Percentiles rank a stretch among this genome's conserved stretches.
These are phyloP conservation scores for Grallaria varia DNA, from an alignment of 2,113 vertebrate genomes.

Conservation along the genomic window DNA sequence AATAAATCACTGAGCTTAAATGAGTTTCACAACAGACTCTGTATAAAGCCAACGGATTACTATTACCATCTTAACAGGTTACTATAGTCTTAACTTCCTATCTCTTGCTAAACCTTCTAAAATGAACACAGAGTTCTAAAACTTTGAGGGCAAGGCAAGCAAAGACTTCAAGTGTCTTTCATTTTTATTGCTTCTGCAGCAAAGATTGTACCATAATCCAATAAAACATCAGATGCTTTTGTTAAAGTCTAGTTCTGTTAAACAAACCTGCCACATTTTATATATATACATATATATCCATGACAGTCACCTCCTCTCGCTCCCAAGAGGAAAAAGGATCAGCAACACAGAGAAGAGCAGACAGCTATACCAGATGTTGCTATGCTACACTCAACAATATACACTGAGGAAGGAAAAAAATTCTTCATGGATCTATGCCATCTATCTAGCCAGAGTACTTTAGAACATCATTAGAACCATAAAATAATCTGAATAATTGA, in stretches of 20 bases:
- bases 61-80: background rate
- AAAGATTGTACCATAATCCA: background rate
- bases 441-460: background rate
- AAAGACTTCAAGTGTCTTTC: background rate
- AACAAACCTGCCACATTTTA: background rate
- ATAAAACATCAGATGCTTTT: background rate
- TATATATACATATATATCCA: background rate
- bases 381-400: background rate
- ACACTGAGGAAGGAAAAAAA: background rate
- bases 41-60: background rate
- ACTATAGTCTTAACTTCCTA: background rate
- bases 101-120: background rate
- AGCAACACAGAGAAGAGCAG: background rate
- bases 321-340: background rate
- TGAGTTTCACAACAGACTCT: background rate
- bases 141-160: background rate
- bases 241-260: background rate
- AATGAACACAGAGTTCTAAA: background rate
- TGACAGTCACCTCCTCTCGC: background rate
- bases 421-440: background rate
- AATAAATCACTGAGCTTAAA: background rate
- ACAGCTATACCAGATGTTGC: background rate
- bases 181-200: background rate
- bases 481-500: background rate
- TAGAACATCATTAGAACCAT: background rate